phyloP scores from a whole-genome alignment of 2,797 vertebrate genomes.

The Sebastolobus altivelis region DNA sequence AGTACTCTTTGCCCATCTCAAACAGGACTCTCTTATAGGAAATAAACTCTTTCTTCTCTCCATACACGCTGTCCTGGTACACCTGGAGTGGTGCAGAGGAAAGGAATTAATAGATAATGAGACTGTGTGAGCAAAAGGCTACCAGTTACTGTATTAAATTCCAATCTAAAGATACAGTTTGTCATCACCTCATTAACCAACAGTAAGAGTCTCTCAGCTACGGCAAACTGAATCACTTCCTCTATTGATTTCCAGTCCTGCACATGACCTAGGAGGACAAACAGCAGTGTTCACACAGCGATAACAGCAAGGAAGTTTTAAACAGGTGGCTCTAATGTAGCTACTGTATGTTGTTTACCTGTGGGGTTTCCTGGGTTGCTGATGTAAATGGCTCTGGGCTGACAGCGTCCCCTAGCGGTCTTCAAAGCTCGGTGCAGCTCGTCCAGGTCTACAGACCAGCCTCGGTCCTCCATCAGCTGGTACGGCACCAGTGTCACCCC shows the following conservation, averaged over 20 bases:
- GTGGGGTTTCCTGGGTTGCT: constrained; percentile 84
- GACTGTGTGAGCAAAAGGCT: not conserved
- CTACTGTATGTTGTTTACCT: constrained; percentile 57
- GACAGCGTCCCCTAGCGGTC: constrained; percentile 50
- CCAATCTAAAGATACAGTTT: constrained; percentile 5
- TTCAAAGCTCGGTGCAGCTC: constrained; percentile 65
- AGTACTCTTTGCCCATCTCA: constrained; percentile 85
- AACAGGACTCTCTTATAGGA: constrained; percentile 91
- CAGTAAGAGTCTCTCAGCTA: constrained; percentile 86
- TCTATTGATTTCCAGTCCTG: constrained; percentile 88
- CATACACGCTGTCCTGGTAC: constrained; percentile 88
- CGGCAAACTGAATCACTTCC: constrained; percentile 88
- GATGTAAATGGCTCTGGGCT: constrained; percentile 79
- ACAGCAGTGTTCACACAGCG: not conserved
- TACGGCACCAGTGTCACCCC: constrained; percentile 66
- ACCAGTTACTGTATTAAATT: not conserved
- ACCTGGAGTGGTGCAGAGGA: constrained; percentile 77
- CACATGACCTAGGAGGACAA: constrained; percentile 84
- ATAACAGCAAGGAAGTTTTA: not conserved
- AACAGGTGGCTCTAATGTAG: not conserved
- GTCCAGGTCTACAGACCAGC: constrained; percentile 73
- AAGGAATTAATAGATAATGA: not conserved
- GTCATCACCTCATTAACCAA: constrained; percentile 89
- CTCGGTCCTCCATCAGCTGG: constrained; percentile 69
- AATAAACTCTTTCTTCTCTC: constrained; percentile 79